phyloP scores from a whole-genome alignment of 1,140 invertebrate species.

The Cydia pomonella region DNA sequence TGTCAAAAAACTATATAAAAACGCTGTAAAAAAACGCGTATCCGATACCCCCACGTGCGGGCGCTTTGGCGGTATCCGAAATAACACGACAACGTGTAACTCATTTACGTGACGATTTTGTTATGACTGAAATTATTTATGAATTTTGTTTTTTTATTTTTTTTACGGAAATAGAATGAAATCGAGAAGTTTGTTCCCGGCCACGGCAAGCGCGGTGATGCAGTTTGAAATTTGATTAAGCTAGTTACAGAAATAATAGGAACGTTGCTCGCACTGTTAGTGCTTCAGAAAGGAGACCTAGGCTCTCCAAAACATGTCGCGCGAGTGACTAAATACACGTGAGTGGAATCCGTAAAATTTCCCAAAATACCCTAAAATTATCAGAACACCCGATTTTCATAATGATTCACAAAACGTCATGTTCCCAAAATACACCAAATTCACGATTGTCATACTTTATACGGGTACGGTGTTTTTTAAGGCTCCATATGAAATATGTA shows the following conservation, averaged over 20 bases:
- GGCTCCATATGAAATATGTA: too few species aligned
- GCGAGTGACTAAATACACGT: too few species aligned
- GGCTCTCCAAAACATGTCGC: too few species aligned
- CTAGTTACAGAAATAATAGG: neutral
- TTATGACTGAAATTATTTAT: constrained; percentile 35
- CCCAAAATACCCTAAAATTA: too few species aligned
- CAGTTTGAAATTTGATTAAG: neutral
- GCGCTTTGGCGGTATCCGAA: constrained; percentile 8
- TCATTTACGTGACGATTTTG: constrained; percentile 36
- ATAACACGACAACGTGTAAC: constrained; percentile 29
- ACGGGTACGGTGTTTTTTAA: too few species aligned
- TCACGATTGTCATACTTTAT: too few species aligned
- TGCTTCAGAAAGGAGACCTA: too few species aligned
- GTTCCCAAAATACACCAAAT: too few species aligned
- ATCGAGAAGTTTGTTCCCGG: constrained; percentile 12
- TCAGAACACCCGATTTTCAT: too few species aligned
- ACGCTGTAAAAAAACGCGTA: constrained; percentile 31
- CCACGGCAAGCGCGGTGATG: neutral
- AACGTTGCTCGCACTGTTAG: too few species aligned
- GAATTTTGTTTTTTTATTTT: constrained; percentile 20
- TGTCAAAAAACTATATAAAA: constrained; percentile 30
- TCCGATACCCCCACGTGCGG: constrained; percentile 28
- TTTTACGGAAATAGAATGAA: constrained; percentile 22
- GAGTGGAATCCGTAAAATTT: too few species aligned
- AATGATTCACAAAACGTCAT: too few species aligned